phyloP scores from a whole-genome alignment of 2,113 vertebrate genomes.

The Sylvietta virens region DNA sequence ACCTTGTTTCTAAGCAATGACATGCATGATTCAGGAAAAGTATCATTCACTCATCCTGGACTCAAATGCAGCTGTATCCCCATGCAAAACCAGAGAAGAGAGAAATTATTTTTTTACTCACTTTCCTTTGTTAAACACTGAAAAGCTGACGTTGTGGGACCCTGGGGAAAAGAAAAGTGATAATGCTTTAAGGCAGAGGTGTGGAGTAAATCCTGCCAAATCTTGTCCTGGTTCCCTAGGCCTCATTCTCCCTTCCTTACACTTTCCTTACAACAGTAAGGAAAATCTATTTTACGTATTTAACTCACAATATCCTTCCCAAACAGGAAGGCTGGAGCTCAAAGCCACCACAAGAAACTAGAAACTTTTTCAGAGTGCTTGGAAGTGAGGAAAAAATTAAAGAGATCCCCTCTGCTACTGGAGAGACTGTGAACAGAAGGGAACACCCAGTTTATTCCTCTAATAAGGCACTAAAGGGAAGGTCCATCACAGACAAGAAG shows the following conservation, averaged over 20 bases:
- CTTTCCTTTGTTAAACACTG: slow-evolving; percentile 76
- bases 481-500: not conserved
- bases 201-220: not conserved
- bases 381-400: not conserved
- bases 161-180: slow-evolving; percentile 50
- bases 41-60: rapidly evolving
- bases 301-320: not conserved
- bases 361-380: not conserved
- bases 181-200: not conserved
- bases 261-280: not conserved
- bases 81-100: not conserved
- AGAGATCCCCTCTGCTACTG: not conserved
- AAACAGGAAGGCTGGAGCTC: not conserved
- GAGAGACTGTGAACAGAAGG: not conserved
- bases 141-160: slow-evolving; percentile 76
- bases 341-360: not conserved
- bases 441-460: not conserved
- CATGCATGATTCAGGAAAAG: not conserved
- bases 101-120: slow-evolving; percentile 39
- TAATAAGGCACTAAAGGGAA: not conserved
- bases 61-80: not conserved
- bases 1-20: not conserved
- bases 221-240: not conserved
- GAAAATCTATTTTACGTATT: not conserved
- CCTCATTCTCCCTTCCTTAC: not conserved